Evolutionary conservation across 2,888 invertebrate species (phyloP).

Genomic region (Ophioninae sp.): DNA sequence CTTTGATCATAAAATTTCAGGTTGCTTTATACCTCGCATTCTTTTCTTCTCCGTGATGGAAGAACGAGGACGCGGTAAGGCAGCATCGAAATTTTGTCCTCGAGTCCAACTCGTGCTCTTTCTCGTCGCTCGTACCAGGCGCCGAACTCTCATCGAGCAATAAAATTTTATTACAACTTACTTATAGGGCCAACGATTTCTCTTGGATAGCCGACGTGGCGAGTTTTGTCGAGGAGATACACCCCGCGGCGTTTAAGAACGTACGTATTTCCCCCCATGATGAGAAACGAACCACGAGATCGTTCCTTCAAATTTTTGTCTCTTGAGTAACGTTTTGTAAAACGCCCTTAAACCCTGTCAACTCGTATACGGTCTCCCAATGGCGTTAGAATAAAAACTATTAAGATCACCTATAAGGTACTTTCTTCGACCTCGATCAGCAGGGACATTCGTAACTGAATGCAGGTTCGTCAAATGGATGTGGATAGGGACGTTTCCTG

Average conservation of each 20-base stretch:
- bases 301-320: slow-evolving; percentile 37
- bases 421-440: no score
- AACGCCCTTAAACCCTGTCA: no score
- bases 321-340: slow-evolving; percentile 36
- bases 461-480: no score
- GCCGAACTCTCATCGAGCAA: slow-evolving; percentile 34
- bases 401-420: no score
- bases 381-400: no score
- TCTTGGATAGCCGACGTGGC: slow-evolving; percentile 16
- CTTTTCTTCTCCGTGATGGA: slow-evolving; percentile 46
- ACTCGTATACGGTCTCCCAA: no score
- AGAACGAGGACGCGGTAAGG: slow-evolving; percentile 29
- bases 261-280: slow-evolving; percentile 29
- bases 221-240: slow-evolving; percentile 28
- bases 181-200: slow-evolving; percentile 42
- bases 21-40: slow-evolving; percentile 44
- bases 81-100: slow-evolving; percentile 56
- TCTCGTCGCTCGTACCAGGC: slow-evolving; percentile 13
- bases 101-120: no score
- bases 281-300: slow-evolving; percentile 37
- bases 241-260: slow-evolving; percentile 41
- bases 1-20: slow-evolving; percentile 62
- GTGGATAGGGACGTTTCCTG: no score
- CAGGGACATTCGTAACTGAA: no score
- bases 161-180: slow-evolving; percentile 62